Conservation (phyloP, 2,113 vertebrate genomes). For the Rana temporaria region DNA sequence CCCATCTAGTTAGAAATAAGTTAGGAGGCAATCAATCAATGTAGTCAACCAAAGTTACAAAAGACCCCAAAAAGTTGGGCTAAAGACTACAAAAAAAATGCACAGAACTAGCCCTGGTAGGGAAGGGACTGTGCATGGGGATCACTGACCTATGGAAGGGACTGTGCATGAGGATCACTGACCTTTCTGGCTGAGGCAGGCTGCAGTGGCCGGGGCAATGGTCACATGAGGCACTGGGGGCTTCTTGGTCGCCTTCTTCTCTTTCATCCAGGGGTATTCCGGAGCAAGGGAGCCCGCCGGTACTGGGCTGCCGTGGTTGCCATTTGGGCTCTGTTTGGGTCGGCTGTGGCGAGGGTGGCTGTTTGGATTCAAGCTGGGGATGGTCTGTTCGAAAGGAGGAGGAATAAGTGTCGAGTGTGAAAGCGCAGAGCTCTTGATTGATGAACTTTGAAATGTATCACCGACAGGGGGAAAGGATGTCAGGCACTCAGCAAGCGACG, state of each 20-base stretch:
- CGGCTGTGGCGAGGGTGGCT: constrained; percentile 91
- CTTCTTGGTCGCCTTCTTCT: constrained; percentile 94
- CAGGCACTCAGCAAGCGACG: constrained; percentile 99
- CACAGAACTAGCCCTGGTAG: not conserved
- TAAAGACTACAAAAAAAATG: not conserved
- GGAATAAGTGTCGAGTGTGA: constrained; percentile 97
- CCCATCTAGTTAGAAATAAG: not conserved
- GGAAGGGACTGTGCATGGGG: constrained; percentile 52
- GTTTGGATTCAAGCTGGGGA: constrained; percentile 91
- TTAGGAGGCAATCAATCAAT: not conserved
- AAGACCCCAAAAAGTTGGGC: constrained; percentile 40
- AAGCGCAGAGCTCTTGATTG: constrained; percentile 99
- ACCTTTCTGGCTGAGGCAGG: constrained; percentile 95
- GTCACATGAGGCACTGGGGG: constrained; percentile 76
- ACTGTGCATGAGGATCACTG: constrained; percentile 73
- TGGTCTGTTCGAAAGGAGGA: constrained; percentile 97
- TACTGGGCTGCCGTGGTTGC: constrained; percentile 82
- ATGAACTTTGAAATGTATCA: constrained; percentile 99
- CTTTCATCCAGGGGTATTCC: constrained; percentile 98
- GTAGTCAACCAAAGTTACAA: constrained; percentile 28
- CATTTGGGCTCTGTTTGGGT: constrained; percentile 83
- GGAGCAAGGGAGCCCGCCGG: constrained; percentile 83
- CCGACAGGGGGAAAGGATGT: constrained; percentile 99
- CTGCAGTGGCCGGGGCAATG: constrained; percentile 75
- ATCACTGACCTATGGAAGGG: no score